Evolutionary conservation across 2,888 invertebrate genomes (phyloP), one percentile per base, ranked within the genome.

Genomic region (Neoitamus cyanurus): DNA sequence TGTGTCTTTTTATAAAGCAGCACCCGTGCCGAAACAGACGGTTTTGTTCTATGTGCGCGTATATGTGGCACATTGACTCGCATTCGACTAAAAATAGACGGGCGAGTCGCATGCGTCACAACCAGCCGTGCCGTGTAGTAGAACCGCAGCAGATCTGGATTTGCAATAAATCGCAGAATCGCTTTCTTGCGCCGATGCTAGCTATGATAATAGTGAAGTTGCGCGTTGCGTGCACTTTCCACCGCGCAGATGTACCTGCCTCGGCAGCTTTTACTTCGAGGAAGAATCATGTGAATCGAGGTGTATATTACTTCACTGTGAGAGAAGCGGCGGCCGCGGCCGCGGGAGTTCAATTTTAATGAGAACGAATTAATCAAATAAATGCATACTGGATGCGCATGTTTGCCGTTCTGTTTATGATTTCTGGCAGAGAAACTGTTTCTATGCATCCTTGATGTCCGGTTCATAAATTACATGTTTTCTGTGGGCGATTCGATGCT

Each of bases 21-120:
- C 20, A 6, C 7, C 25, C 34, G 72, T 72, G 34, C 34, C 72
- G 34, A 58, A 58, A 25, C 31, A 34, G 31, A 72, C 31, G 30
- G n/a, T 31, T 72, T 31, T 72, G 72, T 72, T 30, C n/a, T 1
- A 34, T 72, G 30, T 11, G 72, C 9, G 25, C 31, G 15, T 28
- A 30, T 42, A 28, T 42, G 30, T 77, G 46, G 77, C 37, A 77
- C 77, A 42, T 77, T 77, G 77, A 77, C 77, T 77, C 42, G 37
- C 20, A 48, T 77, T 30, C 6, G 6, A 42, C 77, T 77, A 77
- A 28, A 77, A 77, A 77, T 77, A 77, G 46, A 28, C n/a, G 5
- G 11, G 9, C 58, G 58, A 20, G 9, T 11, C 28, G 30, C 31
- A 31, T 31, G 72, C 72, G 30, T 72, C 72, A 72, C 34, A 72